These are phyloP conservation scores for Diachasmimorpha longicaudata DNA, from an alignment of 1,140 invertebrate species.

Conservation along the genomic window DNA sequence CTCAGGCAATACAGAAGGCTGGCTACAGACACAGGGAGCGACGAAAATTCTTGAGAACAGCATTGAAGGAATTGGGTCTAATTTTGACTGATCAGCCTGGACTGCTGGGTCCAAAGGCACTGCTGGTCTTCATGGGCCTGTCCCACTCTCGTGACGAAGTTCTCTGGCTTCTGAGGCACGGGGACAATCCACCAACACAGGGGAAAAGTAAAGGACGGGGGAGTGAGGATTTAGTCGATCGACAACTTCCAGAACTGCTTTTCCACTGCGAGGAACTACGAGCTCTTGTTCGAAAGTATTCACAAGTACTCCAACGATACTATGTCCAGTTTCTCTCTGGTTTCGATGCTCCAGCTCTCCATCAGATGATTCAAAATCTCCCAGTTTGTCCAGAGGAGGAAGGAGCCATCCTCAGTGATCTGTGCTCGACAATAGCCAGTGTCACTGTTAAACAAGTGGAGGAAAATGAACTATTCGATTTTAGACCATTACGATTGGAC, in stretches of 20 bases:
- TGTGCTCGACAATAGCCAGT: conserved; percentile 88
- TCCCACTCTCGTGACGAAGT: conserved; percentile 97
- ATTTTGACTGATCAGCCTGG: conserved; percentile 98
- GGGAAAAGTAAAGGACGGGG: conserved; percentile 85
- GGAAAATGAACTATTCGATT: conserved; percentile 96
- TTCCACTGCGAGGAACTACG: conserved; percentile 98
- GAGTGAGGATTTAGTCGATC: conserved; percentile 88
- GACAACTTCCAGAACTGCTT: conserved; percentile 94
- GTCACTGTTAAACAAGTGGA: conserved; percentile 95
- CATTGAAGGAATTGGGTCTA: conserved; percentile 92
- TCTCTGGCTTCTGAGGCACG: conserved; percentile 94
- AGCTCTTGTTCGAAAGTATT: conserved; percentile 91
- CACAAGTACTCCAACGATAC: conserved; percentile 96
- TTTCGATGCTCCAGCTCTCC: conserved; percentile 92
- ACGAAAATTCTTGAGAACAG: conserved; percentile 94
- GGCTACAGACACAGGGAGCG: conserved; percentile 91
- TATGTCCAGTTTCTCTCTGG: conserved; percentile 96
- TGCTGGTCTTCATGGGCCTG: conserved; percentile 95
- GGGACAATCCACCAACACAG: conserved; percentile 89
- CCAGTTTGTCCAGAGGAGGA: conserved; percentile 92
- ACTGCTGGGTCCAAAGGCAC: conserved; percentile 93
- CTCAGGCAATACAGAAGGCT: conserved; percentile 86
- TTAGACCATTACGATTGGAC: conserved; percentile 91
- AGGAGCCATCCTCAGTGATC: conserved; percentile 89
- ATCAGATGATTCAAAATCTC: conserved; percentile 88